These are phyloP conservation scores for Brachionus rotundiformis DNA, from an alignment of 1,140 invertebrate species.

Conservation along the genomic window DNA sequence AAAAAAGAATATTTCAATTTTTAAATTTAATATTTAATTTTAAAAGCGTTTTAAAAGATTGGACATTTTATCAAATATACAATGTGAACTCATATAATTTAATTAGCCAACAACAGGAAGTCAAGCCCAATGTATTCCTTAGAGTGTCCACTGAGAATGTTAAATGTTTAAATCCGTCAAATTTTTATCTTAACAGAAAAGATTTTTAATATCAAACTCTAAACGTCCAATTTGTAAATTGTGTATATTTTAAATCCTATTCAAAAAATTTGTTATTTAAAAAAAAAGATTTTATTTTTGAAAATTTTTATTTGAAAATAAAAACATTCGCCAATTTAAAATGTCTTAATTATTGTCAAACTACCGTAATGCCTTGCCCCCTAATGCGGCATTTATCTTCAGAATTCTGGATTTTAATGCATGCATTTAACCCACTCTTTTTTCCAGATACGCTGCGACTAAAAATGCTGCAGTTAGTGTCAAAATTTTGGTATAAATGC, in stretches of 20 bases:
- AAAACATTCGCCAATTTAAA: neutral
- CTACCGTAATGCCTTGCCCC: too few relatives aligned
- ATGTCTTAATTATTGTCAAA: too few relatives aligned
- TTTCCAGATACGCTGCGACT: too few relatives aligned
- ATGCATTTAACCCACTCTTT: too few relatives aligned
- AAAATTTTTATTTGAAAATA: neutral
- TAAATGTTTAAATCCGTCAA: neutral
- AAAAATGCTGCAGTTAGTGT: too few relatives aligned
- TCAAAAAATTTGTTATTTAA: neutral
- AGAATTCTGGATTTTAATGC: too few relatives aligned
- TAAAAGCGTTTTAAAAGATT: neutral
- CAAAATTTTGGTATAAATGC: too few relatives aligned
- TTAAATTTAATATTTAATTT: neutral
- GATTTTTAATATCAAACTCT: neutral
- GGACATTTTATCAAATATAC: conserved; percentile 30
- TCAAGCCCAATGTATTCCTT: neutral
- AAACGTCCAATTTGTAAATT: neutral
- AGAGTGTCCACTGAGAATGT: neutral
- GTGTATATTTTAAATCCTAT: neutral
- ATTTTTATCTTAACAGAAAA: conserved; percentile 11
- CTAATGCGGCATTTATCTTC: too few relatives aligned
- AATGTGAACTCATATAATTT: neutral
- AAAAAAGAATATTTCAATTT: neutral
- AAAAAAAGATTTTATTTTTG: neutral
- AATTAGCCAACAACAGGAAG: neutral